Evolutionary conservation across 2,888 invertebrate species (phyloP), one percentile per base, ranked within the genome.

Genomic region (Bhutanitis thaidina): DNA sequence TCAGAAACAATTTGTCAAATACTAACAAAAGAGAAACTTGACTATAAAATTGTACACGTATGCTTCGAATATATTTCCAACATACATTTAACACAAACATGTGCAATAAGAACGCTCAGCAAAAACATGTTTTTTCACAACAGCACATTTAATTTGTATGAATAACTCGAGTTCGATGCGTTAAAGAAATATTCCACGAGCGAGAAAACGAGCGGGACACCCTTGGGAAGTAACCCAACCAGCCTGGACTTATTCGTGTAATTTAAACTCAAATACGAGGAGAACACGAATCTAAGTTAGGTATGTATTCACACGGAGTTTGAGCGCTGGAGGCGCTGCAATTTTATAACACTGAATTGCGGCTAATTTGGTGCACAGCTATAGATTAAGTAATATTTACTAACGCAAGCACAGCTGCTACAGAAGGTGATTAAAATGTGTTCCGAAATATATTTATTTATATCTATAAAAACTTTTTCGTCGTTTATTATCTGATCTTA

Each of bases 241-340:
- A 72, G 73, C 63, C 66, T 65, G 79, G 77, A 81, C 81, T 81
- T 80, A 81, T 83, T 85, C 76, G 71, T 77, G 81, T 81, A 81
- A 85, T 83, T 81, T 77, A 78, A 79, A 79, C 78, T 75, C 71
- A 71, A 69, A 75, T 82, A 82, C 81, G 74, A 77, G 75, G 82
- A 79, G 77, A 77, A 75, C 74, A 80, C 63, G 70, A 77, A 74
- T 67, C 69, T 64, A 69, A 74, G 72, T 60, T 75, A 71, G 69
- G 72, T 60, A 75, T 71, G 69, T 77, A 74, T 76, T 73, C 70
- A 69, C 62, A 61, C 48, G 40, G 52, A 56, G 60, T 54, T 51
- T 53, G 51, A 49, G n/a, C n/a, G n/a, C n/a, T n/a, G n/a, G n/a
- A n/a, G n/a, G n/a, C n/a, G 55, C 61, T 71, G 65, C 32, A 27